Percentiles rank a stretch among this genome's conserved stretches.
phyloP scores from a whole-genome alignment of 1,140 invertebrate species.

The Drosophila repleta region DNA sequence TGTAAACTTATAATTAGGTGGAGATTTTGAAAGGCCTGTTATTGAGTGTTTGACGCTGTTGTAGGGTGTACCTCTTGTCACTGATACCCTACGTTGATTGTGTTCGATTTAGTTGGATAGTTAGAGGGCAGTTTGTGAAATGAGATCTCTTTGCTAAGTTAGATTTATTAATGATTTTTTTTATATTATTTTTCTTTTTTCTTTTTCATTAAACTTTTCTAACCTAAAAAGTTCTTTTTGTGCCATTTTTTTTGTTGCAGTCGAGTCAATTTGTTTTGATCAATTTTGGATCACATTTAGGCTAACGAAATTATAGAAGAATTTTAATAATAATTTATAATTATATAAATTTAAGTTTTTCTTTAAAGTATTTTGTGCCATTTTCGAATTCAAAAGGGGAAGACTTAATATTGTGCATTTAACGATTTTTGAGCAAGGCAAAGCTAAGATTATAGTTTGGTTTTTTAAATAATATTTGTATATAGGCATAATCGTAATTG shows the following conservation, averaged over 20 bases:
- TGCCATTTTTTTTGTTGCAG: slow-evolving; percentile 14
- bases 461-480: too few species aligned
- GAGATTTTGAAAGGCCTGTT: slow-evolving; percentile 24
- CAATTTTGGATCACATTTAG: slow-evolving; percentile 63
- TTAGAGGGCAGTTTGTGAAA: slow-evolving; percentile 7
- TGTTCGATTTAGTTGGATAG: slow-evolving; percentile 48
- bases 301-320: slow-evolving; percentile 59
- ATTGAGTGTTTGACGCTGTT: slow-evolving; percentile 12
- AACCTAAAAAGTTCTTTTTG: slow-evolving; percentile 26
- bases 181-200: too few species aligned
- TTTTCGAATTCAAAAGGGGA: slow-evolving; percentile 32
- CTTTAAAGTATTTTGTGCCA: slow-evolving; percentile 16
- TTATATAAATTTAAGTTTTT: slow-evolving; percentile 3
- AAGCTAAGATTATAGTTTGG: too few species aligned
- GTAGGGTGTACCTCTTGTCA: slow-evolving; percentile 14
- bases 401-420: slow-evolving; percentile 48
- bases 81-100: slow-evolving; percentile 60
- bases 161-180: slow-evolving; percentile 5
- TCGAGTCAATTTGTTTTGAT: slow-evolving; percentile 15
- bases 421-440: slow-evolving; percentile 50
- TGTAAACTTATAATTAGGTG: slow-evolving; percentile 52
- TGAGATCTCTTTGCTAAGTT: slow-evolving; percentile 25
- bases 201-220: slow-evolving; percentile 3
- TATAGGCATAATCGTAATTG: too few species aligned
- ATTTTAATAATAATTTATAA: slow-evolving; percentile 10